Base-by-base conservation (phyloP, 2,888 invertebrate genomes). In the Shargacucullia verbasci region DNA sequence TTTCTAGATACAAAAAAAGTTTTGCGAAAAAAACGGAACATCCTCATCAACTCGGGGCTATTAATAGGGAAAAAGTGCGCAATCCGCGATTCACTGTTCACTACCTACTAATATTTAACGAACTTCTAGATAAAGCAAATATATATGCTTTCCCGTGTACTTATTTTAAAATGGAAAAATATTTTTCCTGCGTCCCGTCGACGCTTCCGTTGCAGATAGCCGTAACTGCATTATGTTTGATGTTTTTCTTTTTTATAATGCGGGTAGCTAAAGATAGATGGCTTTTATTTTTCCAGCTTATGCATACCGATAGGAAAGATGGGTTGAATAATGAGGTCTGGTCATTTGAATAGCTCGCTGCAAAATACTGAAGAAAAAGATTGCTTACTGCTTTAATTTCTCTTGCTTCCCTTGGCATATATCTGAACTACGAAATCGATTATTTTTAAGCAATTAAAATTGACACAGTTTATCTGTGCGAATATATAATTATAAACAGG, bases 111-210 rank as follows among this genome's bases (percentile, higher is more conserved):
- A 91, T 92, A 91, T 92, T 91, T 92, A 92, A 91, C 91, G 83
- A 89, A 88, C 88, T 67, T 83, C 79, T 76, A 91, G 92, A 92
- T 92, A 92, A 91, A 88, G 87, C 78, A 84, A 89, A 92, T 92
- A 91, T 92, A 92, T 91, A 88, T 82, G 86, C 84, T 86, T 71
- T 88, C 87, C 82, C 79, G 78, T 72, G 75, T 77, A 69, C 68
- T 78, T 91, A 91, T 91, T 92, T n/a, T 92, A 87, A 92, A 92
- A 92, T 91, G 90, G 91, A 90, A 91, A 91, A 92, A 91, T 90
- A 89, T 92, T 92, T 91, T 91, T 89, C 88, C 88, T 83, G 82
- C 86, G 84, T 82, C 85, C 83, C 80, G 80, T 73, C 80, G 69
- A 66, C 82, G 83, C 76, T 82, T 80, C 79, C 76, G 71, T 59